Conservation (phyloP, 1,140 invertebrate species). For the Colletes gigas region DNA sequence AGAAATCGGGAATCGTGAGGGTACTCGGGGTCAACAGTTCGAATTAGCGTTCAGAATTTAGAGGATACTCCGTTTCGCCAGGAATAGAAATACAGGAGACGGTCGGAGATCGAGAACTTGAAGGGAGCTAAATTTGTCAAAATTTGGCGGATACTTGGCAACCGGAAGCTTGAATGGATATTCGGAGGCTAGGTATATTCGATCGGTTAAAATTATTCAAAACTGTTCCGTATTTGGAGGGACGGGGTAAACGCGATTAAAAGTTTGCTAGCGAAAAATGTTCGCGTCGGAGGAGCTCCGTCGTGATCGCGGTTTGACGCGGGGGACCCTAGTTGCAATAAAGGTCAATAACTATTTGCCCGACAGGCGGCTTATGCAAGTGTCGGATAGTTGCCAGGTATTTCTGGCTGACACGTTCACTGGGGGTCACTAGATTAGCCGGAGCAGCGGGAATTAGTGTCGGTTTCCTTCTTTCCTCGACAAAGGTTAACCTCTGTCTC, state of each 20-base stretch:
- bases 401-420: slow-evolving; percentile 42
- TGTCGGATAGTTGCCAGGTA: slow-evolving; percentile 48
- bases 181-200: background rate
- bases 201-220: background rate
- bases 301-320: background rate
- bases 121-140: background rate
- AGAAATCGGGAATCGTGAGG: too few species aligned
- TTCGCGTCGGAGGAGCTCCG: background rate
- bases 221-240: background rate
- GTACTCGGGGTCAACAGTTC: background rate
- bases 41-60: background rate
- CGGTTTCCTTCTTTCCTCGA: background rate
- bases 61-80: too few species aligned
- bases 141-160: background rate
- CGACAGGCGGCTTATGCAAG: slow-evolving; percentile 32
- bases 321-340: slow-evolving; percentile 46
- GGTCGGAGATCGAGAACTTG: too few species aligned
- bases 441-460: background rate
- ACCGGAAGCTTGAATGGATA: background rate
- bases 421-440: slow-evolving; percentile 19
- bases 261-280: background rate
- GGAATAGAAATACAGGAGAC: too few species aligned
- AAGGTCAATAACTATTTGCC: slow-evolving; percentile 69
- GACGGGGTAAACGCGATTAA: background rate
- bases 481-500: background rate